A percentile compares a stretch with the other conserved stretches of the same genome.
These are phyloP conservation scores for Romanogobio albipinnatus DNA, from an alignment of 2,113 vertebrate species.

Conservation along the genomic window DNA sequence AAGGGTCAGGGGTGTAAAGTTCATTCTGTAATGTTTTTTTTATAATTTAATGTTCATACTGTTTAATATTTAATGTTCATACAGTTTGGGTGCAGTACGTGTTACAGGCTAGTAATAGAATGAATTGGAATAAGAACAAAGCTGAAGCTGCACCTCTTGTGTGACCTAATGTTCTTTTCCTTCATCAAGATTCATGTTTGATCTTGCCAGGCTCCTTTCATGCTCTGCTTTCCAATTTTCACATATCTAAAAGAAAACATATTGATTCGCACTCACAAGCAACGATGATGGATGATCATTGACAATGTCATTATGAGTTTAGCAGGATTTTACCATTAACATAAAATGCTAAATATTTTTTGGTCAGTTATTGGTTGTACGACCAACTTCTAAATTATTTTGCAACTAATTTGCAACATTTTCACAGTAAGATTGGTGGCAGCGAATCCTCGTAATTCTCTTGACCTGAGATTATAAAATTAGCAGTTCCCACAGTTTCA, in stretches of 20 bases:
- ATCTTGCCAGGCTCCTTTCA: neutral
- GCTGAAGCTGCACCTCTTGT: neutral
- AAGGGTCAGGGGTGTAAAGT: neutral
- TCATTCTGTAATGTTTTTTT: neutral
- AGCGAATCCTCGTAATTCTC: neutral
- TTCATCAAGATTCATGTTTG: slow-evolving; percentile 14
- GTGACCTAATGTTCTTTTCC: slow-evolving; percentile 12
- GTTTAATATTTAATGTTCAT: neutral
- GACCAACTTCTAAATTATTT: neutral
- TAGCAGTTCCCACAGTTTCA: no score
- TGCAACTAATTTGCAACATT: neutral
- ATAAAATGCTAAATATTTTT: neutral
- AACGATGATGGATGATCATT: neutral
- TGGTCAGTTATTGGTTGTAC: neutral
- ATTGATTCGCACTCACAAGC: neutral
- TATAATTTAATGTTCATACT: slow-evolving; percentile 2
- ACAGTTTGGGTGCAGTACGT: neutral
- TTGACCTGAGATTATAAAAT: neutral
- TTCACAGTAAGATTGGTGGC: neutral
- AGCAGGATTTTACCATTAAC: neutral
- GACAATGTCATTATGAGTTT: neutral
- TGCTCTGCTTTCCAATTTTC: neutral
- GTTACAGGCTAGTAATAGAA: slow-evolving; percentile 12
- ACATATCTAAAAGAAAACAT: neutral
- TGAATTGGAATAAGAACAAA: neutral